Evolutionary conservation across 2,888 invertebrate species (phyloP), one percentile per base, ranked within the genome.

Genomic region (Drosophila robusta): DNA sequence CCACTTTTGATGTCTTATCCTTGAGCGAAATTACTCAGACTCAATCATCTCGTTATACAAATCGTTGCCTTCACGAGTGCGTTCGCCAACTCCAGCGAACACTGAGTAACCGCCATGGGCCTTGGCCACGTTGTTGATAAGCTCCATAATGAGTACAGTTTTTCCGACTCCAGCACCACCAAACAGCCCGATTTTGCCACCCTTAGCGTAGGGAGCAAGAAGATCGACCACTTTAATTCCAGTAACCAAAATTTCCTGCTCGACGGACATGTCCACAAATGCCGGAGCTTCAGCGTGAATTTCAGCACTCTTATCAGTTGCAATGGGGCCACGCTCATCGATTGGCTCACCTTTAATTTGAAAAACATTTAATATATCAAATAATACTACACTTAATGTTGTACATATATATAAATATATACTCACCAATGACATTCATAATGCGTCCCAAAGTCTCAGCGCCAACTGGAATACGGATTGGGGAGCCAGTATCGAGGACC

Each of bases 21-120:
- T 95, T 97, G 16, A 98, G 94, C 38, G 97, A 97, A 92, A 98
- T 98, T 85, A 98, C 98, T 97, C 97, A 72, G 95, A 95, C 92
- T 97, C 97, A 93, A 98, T 98, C 98, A 98, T 98, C 93, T 98
- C 98, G 92, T 97, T 96, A 93, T 98, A 98, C 89, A 98, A 94
- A 93, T 98, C 98, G 92, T 98, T 98, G 72, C 98, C 98, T 93
- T 98, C 98, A 90, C 98, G 96, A 26, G 98, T 98, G 89, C 98
- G 95, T 93, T 98, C 98, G 47, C 98, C 98, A n/a, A 98, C 98
- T 76, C 98, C 98, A 76, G 98, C 98, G 90, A 98, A 98, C 76
- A 98, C 98, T 0, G 98, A 98, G 93, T 97, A 98, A 94, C 98
- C 98, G 94, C 98, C 98, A 92, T 98, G 98, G 82, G 97, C 97